phyloP scores from a whole-genome alignment of 1,140 invertebrate genomes.

The Radopholus similis region DNA sequence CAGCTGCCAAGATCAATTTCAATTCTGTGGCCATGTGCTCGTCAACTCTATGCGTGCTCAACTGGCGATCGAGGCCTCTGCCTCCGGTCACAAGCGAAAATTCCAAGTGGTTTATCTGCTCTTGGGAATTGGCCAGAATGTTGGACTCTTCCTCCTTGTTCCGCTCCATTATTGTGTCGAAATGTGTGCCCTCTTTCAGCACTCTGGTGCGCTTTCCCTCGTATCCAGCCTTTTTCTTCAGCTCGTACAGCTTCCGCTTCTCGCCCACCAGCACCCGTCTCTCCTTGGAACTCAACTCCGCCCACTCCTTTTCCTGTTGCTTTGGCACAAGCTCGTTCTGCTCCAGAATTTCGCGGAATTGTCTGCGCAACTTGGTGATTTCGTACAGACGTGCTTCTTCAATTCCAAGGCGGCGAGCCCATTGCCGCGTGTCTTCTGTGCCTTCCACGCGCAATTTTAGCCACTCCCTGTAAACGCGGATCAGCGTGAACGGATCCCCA shows the following conservation, averaged over 20 bases:
- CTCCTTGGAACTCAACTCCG: conserved; percentile 31
- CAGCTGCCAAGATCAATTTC: conserved; percentile 32
- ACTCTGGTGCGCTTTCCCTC: conserved; percentile 22
- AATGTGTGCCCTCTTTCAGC: conserved; percentile 35
- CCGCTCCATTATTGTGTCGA: conserved; percentile 37
- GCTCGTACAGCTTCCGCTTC: conserved; percentile 30
- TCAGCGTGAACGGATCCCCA: conserved; percentile 86
- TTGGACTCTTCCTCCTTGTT: conserved; percentile 6
- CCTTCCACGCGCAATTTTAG: conserved; percentile 19
- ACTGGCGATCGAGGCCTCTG: conserved; percentile 18
- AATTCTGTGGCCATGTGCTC: conserved; percentile 20
- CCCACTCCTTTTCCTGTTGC: conserved; percentile 22
- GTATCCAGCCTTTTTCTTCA: conserved; percentile 37
- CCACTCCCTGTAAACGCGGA: conserved; percentile 71
- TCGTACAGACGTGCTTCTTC: conserved; percentile 44
- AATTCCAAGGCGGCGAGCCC: conserved; percentile 33
- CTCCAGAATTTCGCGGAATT: conserved; percentile 34
- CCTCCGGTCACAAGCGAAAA: conserved; percentile 32
- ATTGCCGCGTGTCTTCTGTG: conserved; percentile 35
- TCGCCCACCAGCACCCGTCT: conserved; percentile 37
- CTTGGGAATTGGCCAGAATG: conserved; percentile 5
- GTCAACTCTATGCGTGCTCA: conserved; percentile 26
- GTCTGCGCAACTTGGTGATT: conserved; percentile 34
- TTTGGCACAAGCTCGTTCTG: conserved; percentile 30
- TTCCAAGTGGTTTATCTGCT: conserved; percentile 27